These are phyloP conservation scores for Ptychadena robeensis DNA, from an alignment of 2,797 vertebrate species.

Conservation along the genomic window DNA sequence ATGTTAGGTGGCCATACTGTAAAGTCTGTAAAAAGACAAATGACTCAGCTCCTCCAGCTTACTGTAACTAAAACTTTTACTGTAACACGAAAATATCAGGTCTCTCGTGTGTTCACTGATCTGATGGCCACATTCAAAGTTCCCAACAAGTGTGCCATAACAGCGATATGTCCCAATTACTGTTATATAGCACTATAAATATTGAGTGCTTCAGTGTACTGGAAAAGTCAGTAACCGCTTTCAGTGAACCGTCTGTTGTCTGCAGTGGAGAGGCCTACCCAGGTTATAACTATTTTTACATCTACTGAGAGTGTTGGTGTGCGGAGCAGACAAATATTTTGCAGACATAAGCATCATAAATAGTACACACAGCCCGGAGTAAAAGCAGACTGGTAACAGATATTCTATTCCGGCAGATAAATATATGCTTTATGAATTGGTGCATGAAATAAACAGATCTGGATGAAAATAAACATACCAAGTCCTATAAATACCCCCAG, in stretches of 20 bases:
- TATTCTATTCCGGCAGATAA: not conserved
- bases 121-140: not conserved
- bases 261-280: not conserved
- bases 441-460: not conserved
- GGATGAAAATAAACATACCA: not conserved
- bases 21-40: not conserved
- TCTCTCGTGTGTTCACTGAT: not conserved
- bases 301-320: not conserved
- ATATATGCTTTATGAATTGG: not conserved
- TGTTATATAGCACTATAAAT: not conserved
- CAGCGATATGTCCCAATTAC: not conserved
- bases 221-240: not conserved
- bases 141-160: not conserved
- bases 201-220: not conserved
- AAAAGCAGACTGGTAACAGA: no score
- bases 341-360: not conserved
- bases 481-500: no score
- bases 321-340: not conserved
- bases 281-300: not conserved
- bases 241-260: not conserved
- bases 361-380: not conserved
- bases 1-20: not conserved
- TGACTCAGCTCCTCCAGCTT: constrained; percentile 4
- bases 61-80: not conserved
- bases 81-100: not conserved